Conservation (phyloP, 2,888 invertebrate genomes). For the Drosophila rellima region DNA sequence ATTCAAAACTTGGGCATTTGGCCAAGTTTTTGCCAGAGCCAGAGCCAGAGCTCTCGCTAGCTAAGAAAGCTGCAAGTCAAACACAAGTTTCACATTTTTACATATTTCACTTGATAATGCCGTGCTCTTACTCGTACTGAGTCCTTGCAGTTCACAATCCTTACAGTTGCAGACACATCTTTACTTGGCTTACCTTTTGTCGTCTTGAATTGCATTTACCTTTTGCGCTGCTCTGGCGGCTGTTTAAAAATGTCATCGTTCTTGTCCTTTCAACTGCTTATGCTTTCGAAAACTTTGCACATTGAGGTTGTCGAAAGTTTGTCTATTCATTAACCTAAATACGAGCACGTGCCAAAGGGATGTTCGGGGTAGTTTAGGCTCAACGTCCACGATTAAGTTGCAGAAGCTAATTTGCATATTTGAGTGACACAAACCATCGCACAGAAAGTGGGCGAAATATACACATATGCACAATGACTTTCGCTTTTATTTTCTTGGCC, state of each 20-base stretch:
- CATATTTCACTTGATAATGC: conserved; percentile 73
- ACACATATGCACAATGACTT: conserved; percentile 38
- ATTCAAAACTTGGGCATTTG: conserved; percentile 66
- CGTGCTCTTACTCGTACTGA: conserved; percentile 11
- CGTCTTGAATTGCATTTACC: conserved; percentile 67
- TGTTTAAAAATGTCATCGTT: conserved; percentile 51
- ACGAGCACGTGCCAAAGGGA: conserved; percentile 37
- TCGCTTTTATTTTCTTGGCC: conserved; percentile 49
- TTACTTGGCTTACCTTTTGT: conserved; percentile 35
- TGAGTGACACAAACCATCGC: conserved; percentile 56
- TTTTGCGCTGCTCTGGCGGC: conserved; percentile 37
- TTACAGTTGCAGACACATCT: conserved; percentile 32
- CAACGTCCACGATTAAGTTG: conserved; percentile 65
- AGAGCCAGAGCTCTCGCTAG: conserved; percentile 11
- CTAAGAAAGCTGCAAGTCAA: conserved; percentile 75
- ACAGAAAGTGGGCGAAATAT: neutral
- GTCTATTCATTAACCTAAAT: conserved; percentile 81
- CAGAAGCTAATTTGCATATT: conserved; percentile 80
- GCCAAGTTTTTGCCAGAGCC: conserved; percentile 19
- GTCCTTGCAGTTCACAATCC: conserved; percentile 4
- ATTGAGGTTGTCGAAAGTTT: conserved; percentile 79
- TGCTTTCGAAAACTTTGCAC: conserved; percentile 69
- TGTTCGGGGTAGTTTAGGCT: conserved; percentile 29
- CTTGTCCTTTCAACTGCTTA: conserved; percentile 35
- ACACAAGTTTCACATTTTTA: conserved; percentile 70